phyloP scores from a whole-genome alignment of 2,797 vertebrate genomes.

The Vireo griseus region DNA sequence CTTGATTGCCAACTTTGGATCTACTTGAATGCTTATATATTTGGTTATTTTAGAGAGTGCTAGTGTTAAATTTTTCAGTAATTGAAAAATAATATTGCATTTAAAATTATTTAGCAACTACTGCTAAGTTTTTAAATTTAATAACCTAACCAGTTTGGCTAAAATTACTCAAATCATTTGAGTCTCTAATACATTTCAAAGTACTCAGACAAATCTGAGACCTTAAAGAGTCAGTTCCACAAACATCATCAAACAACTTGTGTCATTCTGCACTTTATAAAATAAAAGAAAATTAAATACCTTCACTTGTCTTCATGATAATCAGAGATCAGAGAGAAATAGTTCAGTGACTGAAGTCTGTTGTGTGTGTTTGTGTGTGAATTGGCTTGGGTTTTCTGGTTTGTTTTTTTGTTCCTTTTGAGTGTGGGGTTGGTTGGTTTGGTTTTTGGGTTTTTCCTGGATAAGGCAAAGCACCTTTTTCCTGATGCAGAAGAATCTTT shows the following conservation, averaged over 20 bases:
- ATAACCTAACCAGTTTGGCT: not conserved
- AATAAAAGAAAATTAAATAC: not conserved
- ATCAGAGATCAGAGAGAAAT: not conserved
- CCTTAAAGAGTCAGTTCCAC: not conserved
- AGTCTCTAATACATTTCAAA: not conserved
- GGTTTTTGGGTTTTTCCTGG: not conserved
- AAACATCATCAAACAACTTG: not conserved
- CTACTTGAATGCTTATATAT: not conserved
- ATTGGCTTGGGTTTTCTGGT: not conserved
- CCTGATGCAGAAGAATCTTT: not conserved
- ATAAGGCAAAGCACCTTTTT: not conserved
- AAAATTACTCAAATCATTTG: not conserved
- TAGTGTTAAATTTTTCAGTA: not conserved
- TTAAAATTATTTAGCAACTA: conserved; percentile 7
- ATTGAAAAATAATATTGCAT: not conserved
- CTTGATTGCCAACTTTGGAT: not conserved
- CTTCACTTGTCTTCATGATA: not conserved
- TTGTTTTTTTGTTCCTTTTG: not conserved
- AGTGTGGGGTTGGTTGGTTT: not conserved
- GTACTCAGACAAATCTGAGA: not conserved
- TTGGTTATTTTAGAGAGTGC: not conserved
- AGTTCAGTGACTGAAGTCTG: not conserved
- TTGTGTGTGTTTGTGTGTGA: not conserved
- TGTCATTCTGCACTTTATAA: not conserved
- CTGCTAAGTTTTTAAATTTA: not conserved